Evolutionary conservation across 2,797 vertebrate genomes (phyloP).

Genomic region (Melanotaenia parkinsoni): DNA sequence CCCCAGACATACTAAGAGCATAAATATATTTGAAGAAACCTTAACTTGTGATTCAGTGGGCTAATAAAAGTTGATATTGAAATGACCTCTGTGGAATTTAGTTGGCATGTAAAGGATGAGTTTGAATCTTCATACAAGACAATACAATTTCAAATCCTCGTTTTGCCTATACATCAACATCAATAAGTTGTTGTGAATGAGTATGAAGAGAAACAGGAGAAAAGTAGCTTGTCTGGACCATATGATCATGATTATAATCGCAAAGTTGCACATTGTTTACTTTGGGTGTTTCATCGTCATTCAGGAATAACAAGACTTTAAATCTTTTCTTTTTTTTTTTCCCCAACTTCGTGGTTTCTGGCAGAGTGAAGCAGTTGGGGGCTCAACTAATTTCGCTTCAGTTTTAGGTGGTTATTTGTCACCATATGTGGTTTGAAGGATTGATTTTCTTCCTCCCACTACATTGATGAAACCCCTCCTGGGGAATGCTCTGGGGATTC

Average conservation of each 20-base stretch:
- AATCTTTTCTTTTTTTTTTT: slow-evolving; percentile 21
- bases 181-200: slow-evolving; percentile 15
- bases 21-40: slow-evolving; percentile 55
- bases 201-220: slow-evolving; percentile 11
- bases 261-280: slow-evolving; percentile 53
- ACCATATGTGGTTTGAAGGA: slow-evolving; percentile 66
- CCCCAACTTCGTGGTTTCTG: slow-evolving; percentile 26
- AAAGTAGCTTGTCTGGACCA: slow-evolving; percentile 41
- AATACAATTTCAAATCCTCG: slow-evolving; percentile 3
- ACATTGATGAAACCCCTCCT: slow-evolving; percentile 76
- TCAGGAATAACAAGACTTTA: slow-evolving; percentile 20
- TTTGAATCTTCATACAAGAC: slow-evolving; percentile 26
- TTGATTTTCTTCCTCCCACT: slow-evolving; percentile 69
- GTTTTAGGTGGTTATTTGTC: slow-evolving; percentile 72
- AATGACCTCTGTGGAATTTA: slow-evolving; percentile 46
- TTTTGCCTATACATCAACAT: background rate
- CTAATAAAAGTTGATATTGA: slow-evolving; percentile 55
- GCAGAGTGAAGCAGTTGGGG: slow-evolving; percentile 26
- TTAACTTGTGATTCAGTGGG: slow-evolving; percentile 37
- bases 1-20: slow-evolving; percentile 46
- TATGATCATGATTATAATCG: slow-evolving; percentile 61
- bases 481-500: slow-evolving; percentile 73
- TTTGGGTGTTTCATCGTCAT: slow-evolving; percentile 23
- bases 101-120: slow-evolving; percentile 32
- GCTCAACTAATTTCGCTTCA: slow-evolving; percentile 49